Conservation (phyloP, 2,888 invertebrate species). For the Orchesella flavescens region DNA sequence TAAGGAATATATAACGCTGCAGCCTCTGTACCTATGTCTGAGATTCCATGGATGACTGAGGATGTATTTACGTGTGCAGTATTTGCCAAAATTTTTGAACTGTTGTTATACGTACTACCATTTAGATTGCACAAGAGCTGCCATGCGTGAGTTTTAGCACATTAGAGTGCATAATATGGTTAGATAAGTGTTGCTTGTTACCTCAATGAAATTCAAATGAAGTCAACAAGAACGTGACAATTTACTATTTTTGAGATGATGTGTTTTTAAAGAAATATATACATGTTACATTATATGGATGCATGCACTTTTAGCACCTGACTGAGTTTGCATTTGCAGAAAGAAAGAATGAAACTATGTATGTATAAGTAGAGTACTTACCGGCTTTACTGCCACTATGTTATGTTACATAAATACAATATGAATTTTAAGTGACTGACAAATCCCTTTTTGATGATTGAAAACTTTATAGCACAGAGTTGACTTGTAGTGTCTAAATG, state of each 20-base stretch:
- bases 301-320: neutral
- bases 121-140: constrained; percentile 25
- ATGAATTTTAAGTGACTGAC: too few species aligned
- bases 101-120: neutral
- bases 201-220: constrained; percentile 17
- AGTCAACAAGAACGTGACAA: constrained; percentile 54
- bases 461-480: too few species aligned
- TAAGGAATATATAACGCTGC: neutral
- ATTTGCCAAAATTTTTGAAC: neutral
- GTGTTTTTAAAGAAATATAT: neutral
- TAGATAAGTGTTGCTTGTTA: neutral
- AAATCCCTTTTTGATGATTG: too few species aligned
- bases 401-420: neutral
- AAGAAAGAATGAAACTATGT: constrained; percentile 1
- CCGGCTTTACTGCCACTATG: constrained; percentile 2
- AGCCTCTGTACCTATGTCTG: neutral
- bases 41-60: constrained; percentile 46
- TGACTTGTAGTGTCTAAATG: too few species aligned
- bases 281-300: too few species aligned
- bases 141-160: constrained; percentile 9
- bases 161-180: neutral
- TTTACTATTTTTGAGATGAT: constrained; percentile 32
- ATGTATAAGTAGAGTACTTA: neutral
- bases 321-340: neutral
- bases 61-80: neutral